These are phyloP conservation scores for Nomada goodeniana DNA, from an alignment of 2,888 invertebrate species.

Conservation along the genomic window DNA sequence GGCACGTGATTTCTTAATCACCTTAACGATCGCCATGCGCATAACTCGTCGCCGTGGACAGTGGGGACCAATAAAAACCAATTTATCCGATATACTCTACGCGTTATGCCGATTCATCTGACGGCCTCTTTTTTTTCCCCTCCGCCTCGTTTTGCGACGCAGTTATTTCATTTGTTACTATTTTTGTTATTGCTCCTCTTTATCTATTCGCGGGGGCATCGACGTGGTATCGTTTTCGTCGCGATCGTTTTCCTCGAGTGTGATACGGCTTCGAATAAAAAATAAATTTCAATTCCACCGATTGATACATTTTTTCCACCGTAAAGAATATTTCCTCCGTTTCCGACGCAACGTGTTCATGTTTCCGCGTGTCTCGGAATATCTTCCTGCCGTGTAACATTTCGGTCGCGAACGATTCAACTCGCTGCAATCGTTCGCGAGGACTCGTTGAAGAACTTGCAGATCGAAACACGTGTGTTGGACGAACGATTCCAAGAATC, in stretches of 20 bases:
- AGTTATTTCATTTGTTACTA: background rate
- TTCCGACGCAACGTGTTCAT: background rate
- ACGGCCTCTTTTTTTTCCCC: conserved; percentile 2
- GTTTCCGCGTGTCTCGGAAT: too few relatives aligned
- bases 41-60: conserved; percentile 54
- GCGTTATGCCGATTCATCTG: conserved; percentile 43
- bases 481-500: too few relatives aligned
- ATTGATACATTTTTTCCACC: background rate
- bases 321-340: background rate
- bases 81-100: conserved; percentile 50
- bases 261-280: too few relatives aligned
- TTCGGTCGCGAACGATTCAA: too few relatives aligned
- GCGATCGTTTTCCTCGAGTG: too few relatives aligned
- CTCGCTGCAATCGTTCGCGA: too few relatives aligned
- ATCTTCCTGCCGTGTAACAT: too few relatives aligned
- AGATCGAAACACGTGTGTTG: too few relatives aligned
- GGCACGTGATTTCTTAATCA: conserved; percentile 69
- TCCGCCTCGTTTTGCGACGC: background rate
- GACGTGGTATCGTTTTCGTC: too few relatives aligned
- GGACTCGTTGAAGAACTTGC: too few relatives aligned
- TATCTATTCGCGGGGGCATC: too few relatives aligned
- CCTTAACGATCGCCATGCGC: conserved; percentile 55
- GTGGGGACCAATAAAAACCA: conserved; percentile 53
- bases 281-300: background rate
- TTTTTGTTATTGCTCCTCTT: too few relatives aligned